phyloP scores from a whole-genome alignment of 2,888 invertebrate species.

The Polyommatus iphigenia region DNA sequence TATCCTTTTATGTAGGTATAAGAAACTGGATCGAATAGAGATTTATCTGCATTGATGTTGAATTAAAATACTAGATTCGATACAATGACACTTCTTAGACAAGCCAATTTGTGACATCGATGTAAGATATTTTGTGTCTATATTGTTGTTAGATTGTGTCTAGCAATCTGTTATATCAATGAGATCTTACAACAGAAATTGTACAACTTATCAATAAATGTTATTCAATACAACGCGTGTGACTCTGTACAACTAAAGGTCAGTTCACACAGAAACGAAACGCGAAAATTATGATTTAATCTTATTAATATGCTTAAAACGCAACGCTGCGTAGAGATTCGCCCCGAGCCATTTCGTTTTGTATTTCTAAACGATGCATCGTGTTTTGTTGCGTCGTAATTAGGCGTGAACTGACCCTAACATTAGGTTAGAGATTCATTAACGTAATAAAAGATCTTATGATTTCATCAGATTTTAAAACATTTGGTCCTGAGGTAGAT shows the following conservation, averaged over 20 bases:
- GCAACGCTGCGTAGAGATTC: too few relatives aligned
- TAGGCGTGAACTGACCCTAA: not conserved
- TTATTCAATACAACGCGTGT: conserved; percentile 5
- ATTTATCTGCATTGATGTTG: not conserved
- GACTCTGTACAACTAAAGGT: not conserved
- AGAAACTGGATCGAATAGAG: too few relatives aligned
- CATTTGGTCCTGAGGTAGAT: conserved; percentile 73
- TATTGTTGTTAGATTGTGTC: conserved; percentile 12
- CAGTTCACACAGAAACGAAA: not conserved
- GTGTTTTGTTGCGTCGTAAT: too few relatives aligned
- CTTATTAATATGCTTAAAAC: too few relatives aligned
- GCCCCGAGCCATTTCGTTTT: too few relatives aligned
- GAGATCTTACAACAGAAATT: conserved; percentile 20
- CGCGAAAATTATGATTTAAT: too few relatives aligned
- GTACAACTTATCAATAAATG: conserved; percentile 26
- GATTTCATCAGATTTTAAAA: conserved; percentile 43
- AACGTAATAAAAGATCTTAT: conserved; percentile 32
- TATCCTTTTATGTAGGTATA: too few relatives aligned
- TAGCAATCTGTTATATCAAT: not conserved
- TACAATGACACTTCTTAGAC: not conserved
- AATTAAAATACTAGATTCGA: not conserved
- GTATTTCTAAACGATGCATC: too few relatives aligned
- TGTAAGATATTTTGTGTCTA: conserved; percentile 18
- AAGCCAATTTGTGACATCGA: conserved; percentile 15
- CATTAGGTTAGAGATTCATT: conserved; percentile 18